These are phyloP conservation scores for Mionectes olivaceus DNA, from an alignment of 2,797 vertebrate genomes.

Conservation along the genomic window DNA sequence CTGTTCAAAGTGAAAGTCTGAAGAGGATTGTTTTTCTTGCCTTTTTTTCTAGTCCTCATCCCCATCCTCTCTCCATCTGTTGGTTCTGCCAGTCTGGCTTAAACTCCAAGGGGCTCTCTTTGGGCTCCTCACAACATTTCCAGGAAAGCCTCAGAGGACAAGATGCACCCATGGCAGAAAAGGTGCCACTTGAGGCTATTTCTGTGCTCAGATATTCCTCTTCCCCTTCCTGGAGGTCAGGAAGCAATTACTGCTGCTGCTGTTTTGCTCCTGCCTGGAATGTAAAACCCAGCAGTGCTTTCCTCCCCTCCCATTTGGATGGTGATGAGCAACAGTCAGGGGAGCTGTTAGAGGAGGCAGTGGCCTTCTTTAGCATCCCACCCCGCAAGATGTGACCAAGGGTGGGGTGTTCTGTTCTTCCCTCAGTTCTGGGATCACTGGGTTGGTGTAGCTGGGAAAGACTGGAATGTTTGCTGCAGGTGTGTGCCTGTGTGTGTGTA, in stretches of 20 bases:
- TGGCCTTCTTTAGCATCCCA: neutral
- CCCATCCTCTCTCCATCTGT: constrained; percentile 11
- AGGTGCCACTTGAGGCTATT: neutral
- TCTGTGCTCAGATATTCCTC: neutral
- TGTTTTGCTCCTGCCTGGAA: neutral
- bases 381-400: neutral
- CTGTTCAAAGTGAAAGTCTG: constrained; percentile 1
- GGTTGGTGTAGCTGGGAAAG: neutral
- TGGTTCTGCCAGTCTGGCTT: neutral
- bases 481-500: neutral
- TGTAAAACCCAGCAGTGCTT: neutral
- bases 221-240: neutral
- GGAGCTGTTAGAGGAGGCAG: neutral
- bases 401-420: fast-evolving
- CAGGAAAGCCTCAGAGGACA: neutral
- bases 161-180: neutral
- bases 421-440: neutral
- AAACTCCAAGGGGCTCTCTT: neutral
- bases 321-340: neutral
- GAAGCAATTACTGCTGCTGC: neutral
- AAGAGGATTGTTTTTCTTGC: constrained; percentile 56
- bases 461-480: neutral
- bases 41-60: constrained; percentile 1
- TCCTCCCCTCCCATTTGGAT: neutral
- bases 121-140: neutral